Evolutionary conservation across 2,797 vertebrate species (phyloP).

Genomic region (Salmo trutta): DNA sequence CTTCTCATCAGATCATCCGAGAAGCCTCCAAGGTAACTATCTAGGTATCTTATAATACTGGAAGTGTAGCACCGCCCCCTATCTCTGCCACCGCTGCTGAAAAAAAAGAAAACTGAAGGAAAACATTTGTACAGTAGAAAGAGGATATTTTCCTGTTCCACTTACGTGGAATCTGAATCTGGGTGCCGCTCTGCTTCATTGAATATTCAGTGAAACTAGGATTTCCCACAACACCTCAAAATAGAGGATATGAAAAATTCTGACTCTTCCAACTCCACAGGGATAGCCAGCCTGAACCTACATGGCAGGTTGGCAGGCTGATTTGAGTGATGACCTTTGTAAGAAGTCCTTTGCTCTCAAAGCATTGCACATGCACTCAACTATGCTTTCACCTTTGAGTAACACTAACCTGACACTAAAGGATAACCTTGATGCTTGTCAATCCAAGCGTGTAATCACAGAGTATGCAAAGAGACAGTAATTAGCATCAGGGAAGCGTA

Average conservation of each 20-base stretch:
- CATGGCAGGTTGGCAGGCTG: constrained; percentile 32
- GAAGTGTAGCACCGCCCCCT: too few species aligned
- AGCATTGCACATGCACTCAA: not conserved
- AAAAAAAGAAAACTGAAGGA: too few species aligned
- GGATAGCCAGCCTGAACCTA: constrained; percentile 14
- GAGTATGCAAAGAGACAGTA: constrained; percentile 32
- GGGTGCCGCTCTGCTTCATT: constrained; percentile 30
- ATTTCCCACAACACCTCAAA: constrained; percentile 49
- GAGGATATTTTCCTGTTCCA: constrained; percentile 31
- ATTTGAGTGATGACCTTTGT: constrained; percentile 33
- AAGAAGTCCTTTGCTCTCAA: constrained; percentile 28
- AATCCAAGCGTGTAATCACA: constrained; percentile 44
- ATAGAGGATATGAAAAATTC: constrained; percentile 65
- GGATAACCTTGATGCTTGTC: constrained; percentile 42
- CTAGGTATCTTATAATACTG: too few species aligned
- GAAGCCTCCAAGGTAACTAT: too few species aligned
- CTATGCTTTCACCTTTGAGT: constrained; percentile 37
- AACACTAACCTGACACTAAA: constrained; percentile 50
- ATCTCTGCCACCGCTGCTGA: too few species aligned
- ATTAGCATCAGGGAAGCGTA: constrained; percentile 22
- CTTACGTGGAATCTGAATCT: constrained; percentile 31
- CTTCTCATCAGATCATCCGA: too few species aligned
- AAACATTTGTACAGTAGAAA: too few species aligned
- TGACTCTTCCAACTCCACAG: constrained; percentile 35
- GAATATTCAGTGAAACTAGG: constrained; percentile 49